phyloP scores from a whole-genome alignment of 2,113 vertebrate species.

The Marmota monax region DNA sequence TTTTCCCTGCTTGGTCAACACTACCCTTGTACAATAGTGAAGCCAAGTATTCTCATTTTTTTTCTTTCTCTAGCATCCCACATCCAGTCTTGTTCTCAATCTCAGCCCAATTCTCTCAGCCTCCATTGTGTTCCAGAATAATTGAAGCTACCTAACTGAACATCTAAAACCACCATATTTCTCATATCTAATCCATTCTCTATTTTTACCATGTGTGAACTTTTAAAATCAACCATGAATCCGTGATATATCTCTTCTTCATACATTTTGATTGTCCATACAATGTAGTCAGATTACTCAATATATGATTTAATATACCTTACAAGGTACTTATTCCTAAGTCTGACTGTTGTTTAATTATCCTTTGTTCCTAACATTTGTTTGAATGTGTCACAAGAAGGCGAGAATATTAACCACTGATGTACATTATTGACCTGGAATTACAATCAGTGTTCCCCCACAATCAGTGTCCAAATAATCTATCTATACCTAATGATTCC shows the following conservation, averaged over 20 bases:
- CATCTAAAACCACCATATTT: neutral
- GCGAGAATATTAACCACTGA: neutral
- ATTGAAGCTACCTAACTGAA: neutral
- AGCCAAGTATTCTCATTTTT: neutral
- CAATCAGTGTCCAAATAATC: neutral
- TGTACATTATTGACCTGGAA: neutral
- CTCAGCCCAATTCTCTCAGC: neutral
- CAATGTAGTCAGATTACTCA: neutral
- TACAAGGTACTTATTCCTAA: neutral
- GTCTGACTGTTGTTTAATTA: neutral
- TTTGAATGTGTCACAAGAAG: neutral
- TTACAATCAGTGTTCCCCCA: neutral
- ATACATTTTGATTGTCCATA: neutral
- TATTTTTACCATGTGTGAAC: neutral
- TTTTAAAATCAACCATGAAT: neutral
- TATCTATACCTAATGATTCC: neutral
- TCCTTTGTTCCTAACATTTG: neutral
- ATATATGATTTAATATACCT: neutral
- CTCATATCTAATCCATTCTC: neutral
- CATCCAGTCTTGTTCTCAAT: neutral
- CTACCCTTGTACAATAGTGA: neutral
- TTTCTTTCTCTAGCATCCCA: neutral
- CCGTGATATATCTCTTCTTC: neutral
- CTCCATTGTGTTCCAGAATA: neutral
- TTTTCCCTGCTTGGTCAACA: neutral